Conservation (phyloP, 2,113 vertebrate genomes). For the Silurus meridionalis region DNA sequence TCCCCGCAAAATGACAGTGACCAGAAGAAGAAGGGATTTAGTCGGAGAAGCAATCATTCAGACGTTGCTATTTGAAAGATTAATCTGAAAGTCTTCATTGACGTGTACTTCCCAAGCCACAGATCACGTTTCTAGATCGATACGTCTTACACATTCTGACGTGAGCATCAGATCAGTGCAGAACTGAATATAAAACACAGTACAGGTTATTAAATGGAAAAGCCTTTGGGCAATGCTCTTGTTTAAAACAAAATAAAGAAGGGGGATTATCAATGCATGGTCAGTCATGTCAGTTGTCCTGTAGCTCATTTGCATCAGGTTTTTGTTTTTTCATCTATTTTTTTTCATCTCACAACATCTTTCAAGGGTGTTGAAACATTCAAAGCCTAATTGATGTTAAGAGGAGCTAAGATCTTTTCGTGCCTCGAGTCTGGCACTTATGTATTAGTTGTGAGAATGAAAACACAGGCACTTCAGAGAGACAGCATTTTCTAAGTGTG, state of each 20-base stretch:
- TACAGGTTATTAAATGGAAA: not conserved
- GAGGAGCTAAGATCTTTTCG: conserved; percentile 13
- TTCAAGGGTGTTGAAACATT: conserved; percentile 24
- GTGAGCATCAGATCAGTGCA: not conserved
- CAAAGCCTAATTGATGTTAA: conserved; percentile 34
- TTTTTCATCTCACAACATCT: conserved; percentile 17
- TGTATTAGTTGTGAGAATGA: conserved; percentile 45
- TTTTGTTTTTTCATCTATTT: conserved; percentile 17
- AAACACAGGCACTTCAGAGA: conserved; percentile 11
- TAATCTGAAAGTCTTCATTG: not conserved
- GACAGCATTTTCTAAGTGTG: not conserved
- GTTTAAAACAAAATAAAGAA: not conserved
- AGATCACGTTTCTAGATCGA: not conserved
- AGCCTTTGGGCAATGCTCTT: too few species aligned
- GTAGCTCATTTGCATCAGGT: conserved; percentile 22
- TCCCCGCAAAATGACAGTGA: not conserved
- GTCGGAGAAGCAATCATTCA: not conserved
- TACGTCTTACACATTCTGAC: not conserved
- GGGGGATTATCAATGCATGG: not conserved
- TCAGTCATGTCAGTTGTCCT: not conserved
- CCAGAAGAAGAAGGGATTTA: not conserved
- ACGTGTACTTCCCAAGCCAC: not conserved
- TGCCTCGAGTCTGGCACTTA: conserved; percentile 19
- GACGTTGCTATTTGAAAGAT: not conserved
- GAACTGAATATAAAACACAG: conserved; percentile 1